phyloP scores from a whole-genome alignment of 2,797 vertebrate genomes.

The Crocidura indochinensis region DNA sequence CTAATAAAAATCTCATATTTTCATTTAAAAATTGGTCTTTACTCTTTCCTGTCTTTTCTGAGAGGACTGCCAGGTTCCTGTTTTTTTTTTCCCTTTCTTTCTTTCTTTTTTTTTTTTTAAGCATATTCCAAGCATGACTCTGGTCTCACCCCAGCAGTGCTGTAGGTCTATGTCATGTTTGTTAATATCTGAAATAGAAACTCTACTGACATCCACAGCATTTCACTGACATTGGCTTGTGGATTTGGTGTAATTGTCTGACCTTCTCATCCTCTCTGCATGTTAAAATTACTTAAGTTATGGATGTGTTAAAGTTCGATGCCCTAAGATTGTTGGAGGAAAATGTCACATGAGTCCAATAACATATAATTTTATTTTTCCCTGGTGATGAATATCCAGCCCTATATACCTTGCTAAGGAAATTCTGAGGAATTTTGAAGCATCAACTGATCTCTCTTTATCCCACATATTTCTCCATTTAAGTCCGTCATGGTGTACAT shows the following conservation, averaged over 20 bases:
- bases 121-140: conserved; percentile 10
- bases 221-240: conserved; percentile 48
- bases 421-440: background rate
- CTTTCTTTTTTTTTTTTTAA: no score
- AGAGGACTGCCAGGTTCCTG: background rate
- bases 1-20: background rate
- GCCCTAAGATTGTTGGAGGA: conserved; percentile 66
- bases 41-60: background rate
- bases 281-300: conserved; percentile 77
- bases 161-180: conserved; percentile 51
- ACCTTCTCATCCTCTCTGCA: conserved; percentile 71
- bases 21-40: background rate
- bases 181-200: conserved; percentile 60
- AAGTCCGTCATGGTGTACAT: background rate
- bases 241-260: conserved; percentile 63
- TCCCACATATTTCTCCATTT: background rate
- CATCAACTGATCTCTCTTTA: background rate
- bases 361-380: conserved; percentile 65
- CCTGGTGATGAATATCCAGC: conserved; percentile 39
- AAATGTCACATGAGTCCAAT: conserved; percentile 80
- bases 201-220: conserved; percentile 49
- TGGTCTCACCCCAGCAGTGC: conserved; percentile 15
- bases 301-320: conserved; percentile 52
- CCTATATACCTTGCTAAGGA: conserved; percentile 9
- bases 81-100: no score